Base-by-base conservation (phyloP, 2,797 vertebrate species). In the Apogon talboti region DNA sequence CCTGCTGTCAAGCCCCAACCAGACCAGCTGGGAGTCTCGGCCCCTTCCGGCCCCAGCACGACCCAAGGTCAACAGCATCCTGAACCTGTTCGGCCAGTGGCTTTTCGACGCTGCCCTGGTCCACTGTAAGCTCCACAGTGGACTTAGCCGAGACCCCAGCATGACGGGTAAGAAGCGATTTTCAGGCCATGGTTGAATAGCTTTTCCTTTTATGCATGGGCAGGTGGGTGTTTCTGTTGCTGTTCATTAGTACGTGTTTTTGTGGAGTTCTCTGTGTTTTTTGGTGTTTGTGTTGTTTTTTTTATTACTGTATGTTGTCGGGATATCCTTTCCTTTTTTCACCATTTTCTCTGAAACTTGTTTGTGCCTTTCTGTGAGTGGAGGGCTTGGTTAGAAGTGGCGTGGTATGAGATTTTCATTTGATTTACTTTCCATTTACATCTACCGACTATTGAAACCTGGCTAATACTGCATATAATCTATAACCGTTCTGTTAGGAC, bases 71-170 rank as follows among this genome's bases (percentile, higher is more conserved):
- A 98, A 98, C 94, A 98, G 96, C 93, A 96, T 98, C 90, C 93
- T 98, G 86, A 97, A 98, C 91, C 95, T 98, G 69, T 98, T 98
- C 55, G 97, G 96, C 86, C 97, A 97, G 0, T 98, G 97, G 97
- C 91, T 98, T 53, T 98, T 98, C 62, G 97, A 98, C 60, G 97
- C 97, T 38, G 95, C 96, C 9, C 93, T 98, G 84, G 96, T 98
- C 87, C 96, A 97, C 90, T 98, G 97, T 94, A 98, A 96, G 89
- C 96, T 98, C 83, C 96, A 98, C 88, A 97, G 96, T 54, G 96
- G 96, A 81, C 94, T 98, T 84, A 98, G 95, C 88, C 93, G 96
- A 91, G 97, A 98, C 91, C 94, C 94, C 89, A 98, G 95, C 91
- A 97, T 98, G 96, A 98, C 96, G 44, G 97, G 97, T 98, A 96